Conservation (phyloP, 2,797 vertebrate species). For the Spatula clypeata region DNA sequence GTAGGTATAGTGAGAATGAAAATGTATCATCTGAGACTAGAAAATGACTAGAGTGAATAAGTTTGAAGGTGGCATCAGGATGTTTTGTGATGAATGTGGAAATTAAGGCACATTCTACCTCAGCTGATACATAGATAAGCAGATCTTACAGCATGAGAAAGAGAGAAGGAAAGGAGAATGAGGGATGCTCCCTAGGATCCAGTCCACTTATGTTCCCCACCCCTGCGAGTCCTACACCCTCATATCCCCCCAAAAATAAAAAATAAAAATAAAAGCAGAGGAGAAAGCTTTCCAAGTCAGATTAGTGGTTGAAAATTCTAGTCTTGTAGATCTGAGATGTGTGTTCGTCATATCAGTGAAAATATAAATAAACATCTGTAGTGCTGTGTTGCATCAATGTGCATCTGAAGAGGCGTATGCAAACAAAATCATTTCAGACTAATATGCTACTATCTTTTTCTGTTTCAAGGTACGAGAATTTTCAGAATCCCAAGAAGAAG, state of each 20-base stretch:
- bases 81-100: not conserved
- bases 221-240: fast-evolving
- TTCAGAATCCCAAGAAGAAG: conserved; percentile 86
- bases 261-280: not conserved
- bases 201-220: not conserved
- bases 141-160: not conserved
- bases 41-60: not conserved
- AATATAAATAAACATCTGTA: not conserved
- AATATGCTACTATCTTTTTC: conserved; percentile 17
- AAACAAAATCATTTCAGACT: not conserved
- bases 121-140: not conserved
- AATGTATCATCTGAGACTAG: not conserved
- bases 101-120: not conserved
- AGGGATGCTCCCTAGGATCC: not conserved
- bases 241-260: not conserved
- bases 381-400: not conserved
- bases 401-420: not conserved
- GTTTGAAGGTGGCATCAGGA: not conserved
- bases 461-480: conserved; percentile 90
- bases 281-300: not conserved
- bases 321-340: not conserved
- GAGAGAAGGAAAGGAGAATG: not conserved
- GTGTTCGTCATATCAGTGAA: not conserved
- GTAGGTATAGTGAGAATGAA: not conserved
- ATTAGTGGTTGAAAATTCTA: not conserved